A percentile compares a stretch with the other conserved stretches of the same genome.
Evolutionary conservation across 2,888 invertebrate species (phyloP).

Genomic region (Plagiodera versicolora): DNA sequence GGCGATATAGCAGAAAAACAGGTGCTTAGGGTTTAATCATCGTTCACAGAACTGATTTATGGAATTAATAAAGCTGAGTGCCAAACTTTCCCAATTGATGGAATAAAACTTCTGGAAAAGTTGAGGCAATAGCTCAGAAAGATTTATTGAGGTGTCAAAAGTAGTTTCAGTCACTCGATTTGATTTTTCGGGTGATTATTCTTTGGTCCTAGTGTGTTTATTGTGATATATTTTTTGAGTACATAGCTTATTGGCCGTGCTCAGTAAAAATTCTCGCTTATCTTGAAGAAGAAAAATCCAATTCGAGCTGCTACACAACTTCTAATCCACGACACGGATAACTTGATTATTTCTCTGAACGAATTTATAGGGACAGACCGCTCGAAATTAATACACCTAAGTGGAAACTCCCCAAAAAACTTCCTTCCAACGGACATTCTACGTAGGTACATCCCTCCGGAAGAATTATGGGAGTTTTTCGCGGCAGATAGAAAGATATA

Average conservation of each 20-base stretch:
- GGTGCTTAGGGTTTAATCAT: slow-evolving; percentile 28
- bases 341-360: slow-evolving; percentile 20
- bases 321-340: too few relatives aligned
- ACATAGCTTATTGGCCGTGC: too few relatives aligned
- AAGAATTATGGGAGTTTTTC: slow-evolving; percentile 28
- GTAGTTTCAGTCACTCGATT: not conserved
- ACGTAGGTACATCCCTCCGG: slow-evolving; percentile 24
- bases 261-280: too few relatives aligned
- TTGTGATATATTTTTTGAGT: too few relatives aligned
- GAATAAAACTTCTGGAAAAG: not conserved
- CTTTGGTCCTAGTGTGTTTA: too few relatives aligned
- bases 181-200: too few relatives aligned
- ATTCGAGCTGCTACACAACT: too few relatives aligned
- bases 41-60: slow-evolving; percentile 9
- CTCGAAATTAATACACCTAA: slow-evolving; percentile 26
- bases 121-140: not conserved
- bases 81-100: not conserved
- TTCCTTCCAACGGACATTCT: slow-evolving; percentile 6
- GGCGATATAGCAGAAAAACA: slow-evolving; percentile 17
- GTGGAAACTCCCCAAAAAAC: slow-evolving; percentile 30
- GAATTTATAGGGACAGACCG: slow-evolving; percentile 3
- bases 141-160: not conserved
- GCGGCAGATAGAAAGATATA: slow-evolving; percentile 25
- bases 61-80: slow-evolving; percentile 16
- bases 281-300: too few relatives aligned